Percentiles rank a stretch among this genome's conserved stretches.
phyloP scores from a whole-genome alignment of 1,140 invertebrate genomes.

The Drosophila truncata region DNA sequence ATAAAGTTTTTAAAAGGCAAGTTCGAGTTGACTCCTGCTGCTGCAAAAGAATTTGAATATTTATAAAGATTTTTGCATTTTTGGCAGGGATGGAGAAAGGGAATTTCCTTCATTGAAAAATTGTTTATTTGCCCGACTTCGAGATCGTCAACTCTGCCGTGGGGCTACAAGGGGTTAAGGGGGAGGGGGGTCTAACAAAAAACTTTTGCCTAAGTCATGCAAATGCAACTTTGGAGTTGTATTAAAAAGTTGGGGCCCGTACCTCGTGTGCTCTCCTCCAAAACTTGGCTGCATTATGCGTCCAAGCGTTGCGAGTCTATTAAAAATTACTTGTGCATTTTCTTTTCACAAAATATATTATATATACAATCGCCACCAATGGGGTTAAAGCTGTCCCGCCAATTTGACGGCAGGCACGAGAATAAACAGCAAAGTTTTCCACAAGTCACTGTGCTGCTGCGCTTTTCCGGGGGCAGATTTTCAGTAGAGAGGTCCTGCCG shows the following conservation, averaged over 20 bases:
- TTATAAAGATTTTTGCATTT: conserved; percentile 82
- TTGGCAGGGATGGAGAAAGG: conserved; percentile 39
- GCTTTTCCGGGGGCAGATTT: conserved; percentile 21
- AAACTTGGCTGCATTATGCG: conserved; percentile 66
- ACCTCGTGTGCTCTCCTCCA: conserved; percentile 36
- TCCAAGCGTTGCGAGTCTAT: conserved; percentile 69
- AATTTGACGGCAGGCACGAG: conserved; percentile 29
- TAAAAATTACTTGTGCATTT: conserved; percentile 69
- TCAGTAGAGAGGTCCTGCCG: conserved; percentile 8
- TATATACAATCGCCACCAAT: conserved; percentile 36
- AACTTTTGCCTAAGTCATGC: conserved; percentile 70
- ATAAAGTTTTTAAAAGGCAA: conserved; percentile 63
- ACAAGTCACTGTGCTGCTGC: conserved; percentile 16
- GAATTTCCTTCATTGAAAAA: conserved; percentile 76
- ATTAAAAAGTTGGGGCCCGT: conserved; percentile 62
- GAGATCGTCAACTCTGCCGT: conserved; percentile 50
- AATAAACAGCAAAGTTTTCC: conserved; percentile 35
- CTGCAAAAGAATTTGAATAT: conserved; percentile 74
- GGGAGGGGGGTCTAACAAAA: conserved; percentile 56
- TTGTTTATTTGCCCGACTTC: conserved; percentile 75
- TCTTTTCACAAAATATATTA: conserved; percentile 29
- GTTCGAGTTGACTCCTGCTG: conserved; percentile 19
- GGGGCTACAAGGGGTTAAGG: not conserved
- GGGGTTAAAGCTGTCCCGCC: conserved; percentile 36
- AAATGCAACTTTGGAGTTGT: conserved; percentile 77